These are phyloP conservation scores for Euwallacea fornicatus DNA, from an alignment of 1,140 invertebrate genomes.

Conservation along the genomic window DNA sequence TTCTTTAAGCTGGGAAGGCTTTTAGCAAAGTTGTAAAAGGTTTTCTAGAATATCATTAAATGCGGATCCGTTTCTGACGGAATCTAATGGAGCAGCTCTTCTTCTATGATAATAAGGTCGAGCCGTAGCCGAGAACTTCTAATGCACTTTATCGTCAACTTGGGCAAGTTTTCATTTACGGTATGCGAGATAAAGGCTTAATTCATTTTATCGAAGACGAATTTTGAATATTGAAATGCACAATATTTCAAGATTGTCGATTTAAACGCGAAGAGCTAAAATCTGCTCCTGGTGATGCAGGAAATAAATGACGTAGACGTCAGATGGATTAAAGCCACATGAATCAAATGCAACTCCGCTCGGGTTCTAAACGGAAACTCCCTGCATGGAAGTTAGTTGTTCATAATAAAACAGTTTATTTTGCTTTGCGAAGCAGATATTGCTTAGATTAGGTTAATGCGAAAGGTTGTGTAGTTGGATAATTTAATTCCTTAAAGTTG, in stretches of 20 bases:
- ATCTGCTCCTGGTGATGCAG: too few relatives aligned
- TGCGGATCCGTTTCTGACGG: conserved; percentile 17
- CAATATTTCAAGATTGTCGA: too few relatives aligned
- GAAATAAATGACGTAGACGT: too few relatives aligned
- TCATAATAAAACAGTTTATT: conserved; percentile 21
- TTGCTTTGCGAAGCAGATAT: conserved; percentile 21
- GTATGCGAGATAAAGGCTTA: too few relatives aligned
- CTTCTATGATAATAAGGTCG: conserved; percentile 13
- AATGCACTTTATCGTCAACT: conserved; percentile 21
- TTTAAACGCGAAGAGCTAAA: too few relatives aligned
- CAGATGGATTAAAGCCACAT: not conserved
- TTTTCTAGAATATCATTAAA: conserved; percentile 19
- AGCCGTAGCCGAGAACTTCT: conserved; percentile 1
- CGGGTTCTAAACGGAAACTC: not conserved
- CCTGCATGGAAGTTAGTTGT: conserved; percentile 10
- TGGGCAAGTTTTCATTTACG: conserved; percentile 12
- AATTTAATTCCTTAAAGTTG: conserved; percentile 16
- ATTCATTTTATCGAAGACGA: too few relatives aligned
- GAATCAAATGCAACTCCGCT: not conserved
- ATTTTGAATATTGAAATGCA: too few relatives aligned
- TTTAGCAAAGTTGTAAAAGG: conserved; percentile 22
- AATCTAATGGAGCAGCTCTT: conserved; percentile 20
- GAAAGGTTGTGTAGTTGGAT: conserved; percentile 8
- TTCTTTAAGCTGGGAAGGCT: not conserved
- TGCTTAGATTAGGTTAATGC: conserved; percentile 13